Percentiles rank a stretch among this genome's conserved stretches.
Evolutionary conservation across 2,797 vertebrate species (phyloP).

Genomic region (Girardinus metallicus): DNA sequence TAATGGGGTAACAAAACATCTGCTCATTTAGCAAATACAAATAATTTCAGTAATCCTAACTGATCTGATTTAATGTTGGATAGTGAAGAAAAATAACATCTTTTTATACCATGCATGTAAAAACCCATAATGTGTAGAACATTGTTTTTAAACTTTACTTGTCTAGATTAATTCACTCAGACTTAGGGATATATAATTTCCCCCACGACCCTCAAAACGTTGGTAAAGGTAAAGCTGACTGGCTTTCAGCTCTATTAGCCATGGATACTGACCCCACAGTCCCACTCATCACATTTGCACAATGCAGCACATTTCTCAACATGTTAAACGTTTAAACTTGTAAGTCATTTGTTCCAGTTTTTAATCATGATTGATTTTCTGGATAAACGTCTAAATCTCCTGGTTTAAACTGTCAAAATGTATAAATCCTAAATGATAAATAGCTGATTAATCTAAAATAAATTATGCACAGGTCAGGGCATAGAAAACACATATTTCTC

Average conservation of each 20-base stretch:
- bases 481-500: background rate
- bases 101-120: background rate
- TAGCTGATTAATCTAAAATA: background rate
- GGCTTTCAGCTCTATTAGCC: background rate
- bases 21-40: background rate
- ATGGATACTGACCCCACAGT: background rate
- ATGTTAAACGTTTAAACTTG: background rate
- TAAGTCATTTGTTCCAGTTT: slow-evolving; percentile 1
- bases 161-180: background rate
- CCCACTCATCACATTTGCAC: background rate
- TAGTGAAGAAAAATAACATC: background rate
- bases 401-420: background rate
- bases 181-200: background rate
- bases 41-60: background rate
- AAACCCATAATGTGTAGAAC: background rate
- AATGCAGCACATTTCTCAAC: background rate
- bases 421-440: background rate
- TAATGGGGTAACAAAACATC: background rate
- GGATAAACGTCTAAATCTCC: background rate
- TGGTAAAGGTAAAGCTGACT: background rate
- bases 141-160: background rate
- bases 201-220: background rate
- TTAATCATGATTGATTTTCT: background rate
- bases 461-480: background rate
- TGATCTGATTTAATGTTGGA: background rate